Conservation (phyloP, 2,797 vertebrate genomes). For the Squalus acanthias region DNA sequence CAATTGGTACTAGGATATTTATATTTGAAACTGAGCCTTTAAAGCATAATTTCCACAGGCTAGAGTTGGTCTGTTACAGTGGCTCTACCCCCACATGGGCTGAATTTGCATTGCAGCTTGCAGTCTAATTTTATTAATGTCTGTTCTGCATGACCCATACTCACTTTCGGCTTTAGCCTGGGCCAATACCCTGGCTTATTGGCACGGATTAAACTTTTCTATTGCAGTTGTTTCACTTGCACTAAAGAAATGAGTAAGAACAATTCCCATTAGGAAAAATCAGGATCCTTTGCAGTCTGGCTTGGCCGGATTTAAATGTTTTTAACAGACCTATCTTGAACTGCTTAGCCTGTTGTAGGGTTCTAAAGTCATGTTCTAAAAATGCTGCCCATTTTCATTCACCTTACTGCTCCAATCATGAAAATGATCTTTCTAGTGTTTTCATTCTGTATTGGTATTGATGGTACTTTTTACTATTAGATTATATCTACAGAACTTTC, state of each 20-base stretch:
- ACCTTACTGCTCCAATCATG: background rate
- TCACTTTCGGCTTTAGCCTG: background rate
- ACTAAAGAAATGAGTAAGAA: background rate
- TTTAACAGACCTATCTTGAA: background rate
- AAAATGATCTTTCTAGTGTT: background rate
- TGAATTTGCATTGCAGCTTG: background rate
- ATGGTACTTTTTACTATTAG: background rate
- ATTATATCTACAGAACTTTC: background rate
- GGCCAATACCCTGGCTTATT: background rate
- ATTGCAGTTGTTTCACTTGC: background rate
- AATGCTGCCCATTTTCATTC: background rate
- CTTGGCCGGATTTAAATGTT: background rate
- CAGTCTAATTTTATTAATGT: background rate
- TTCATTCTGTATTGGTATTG: background rate
- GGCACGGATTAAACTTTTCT: background rate
- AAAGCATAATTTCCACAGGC: background rate
- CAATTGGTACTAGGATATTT: conserved; percentile 15
- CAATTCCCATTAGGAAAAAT: background rate
- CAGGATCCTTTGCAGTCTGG: background rate
- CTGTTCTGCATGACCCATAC: background rate
- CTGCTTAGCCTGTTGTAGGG: background rate
- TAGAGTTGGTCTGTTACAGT: background rate
- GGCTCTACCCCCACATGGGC: background rate
- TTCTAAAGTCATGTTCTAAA: background rate
- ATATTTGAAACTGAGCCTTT: conserved; percentile 1